These are phyloP conservation scores for Nasonia giraulti DNA, from an alignment of 1,140 invertebrate genomes.

Conservation along the genomic window DNA sequence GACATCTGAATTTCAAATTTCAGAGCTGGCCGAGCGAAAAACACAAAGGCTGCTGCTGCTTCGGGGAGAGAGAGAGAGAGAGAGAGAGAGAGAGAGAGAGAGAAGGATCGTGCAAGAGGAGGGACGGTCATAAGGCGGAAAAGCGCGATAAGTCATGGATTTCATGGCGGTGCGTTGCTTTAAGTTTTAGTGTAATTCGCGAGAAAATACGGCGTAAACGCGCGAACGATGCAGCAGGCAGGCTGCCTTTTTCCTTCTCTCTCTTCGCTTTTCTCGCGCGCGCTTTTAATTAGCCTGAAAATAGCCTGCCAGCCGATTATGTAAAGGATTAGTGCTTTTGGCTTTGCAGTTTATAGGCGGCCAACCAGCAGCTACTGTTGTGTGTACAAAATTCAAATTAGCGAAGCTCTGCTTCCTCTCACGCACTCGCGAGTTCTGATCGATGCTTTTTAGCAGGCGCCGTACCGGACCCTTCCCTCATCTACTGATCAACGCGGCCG, in stretches of 20 bases:
- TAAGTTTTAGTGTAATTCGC: constrained; percentile 1
- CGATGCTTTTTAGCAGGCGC: too few species aligned
- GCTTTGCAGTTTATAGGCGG: not conserved
- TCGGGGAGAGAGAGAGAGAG: too few species aligned
- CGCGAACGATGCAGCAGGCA: not conserved
- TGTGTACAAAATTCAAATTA: not conserved
- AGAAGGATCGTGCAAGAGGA: constrained; percentile 46
- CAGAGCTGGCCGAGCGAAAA: not conserved
- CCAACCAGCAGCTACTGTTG: not conserved
- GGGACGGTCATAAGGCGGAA: constrained; percentile 48
- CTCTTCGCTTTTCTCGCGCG: constrained; percentile 1
- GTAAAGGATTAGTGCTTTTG: not conserved
- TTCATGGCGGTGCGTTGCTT: constrained; percentile 6
- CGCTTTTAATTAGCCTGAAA: not conserved
- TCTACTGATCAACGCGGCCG: too few species aligned
- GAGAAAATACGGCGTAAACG: constrained; percentile 34
- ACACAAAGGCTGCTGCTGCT: not conserved
- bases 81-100: not conserved
- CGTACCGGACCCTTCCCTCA: too few species aligned
- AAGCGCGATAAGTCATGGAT: constrained; percentile 16
- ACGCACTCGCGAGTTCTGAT: too few species aligned
- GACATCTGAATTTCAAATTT: constrained; percentile 22
- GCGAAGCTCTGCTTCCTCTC: not conserved
- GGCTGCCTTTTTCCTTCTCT: constrained; percentile 16
- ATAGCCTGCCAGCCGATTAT: not conserved